A percentile compares a stretch with the other conserved stretches of the same genome.
phyloP scores from a whole-genome alignment of 2,888 invertebrate species.

The Euclidia mi region DNA sequence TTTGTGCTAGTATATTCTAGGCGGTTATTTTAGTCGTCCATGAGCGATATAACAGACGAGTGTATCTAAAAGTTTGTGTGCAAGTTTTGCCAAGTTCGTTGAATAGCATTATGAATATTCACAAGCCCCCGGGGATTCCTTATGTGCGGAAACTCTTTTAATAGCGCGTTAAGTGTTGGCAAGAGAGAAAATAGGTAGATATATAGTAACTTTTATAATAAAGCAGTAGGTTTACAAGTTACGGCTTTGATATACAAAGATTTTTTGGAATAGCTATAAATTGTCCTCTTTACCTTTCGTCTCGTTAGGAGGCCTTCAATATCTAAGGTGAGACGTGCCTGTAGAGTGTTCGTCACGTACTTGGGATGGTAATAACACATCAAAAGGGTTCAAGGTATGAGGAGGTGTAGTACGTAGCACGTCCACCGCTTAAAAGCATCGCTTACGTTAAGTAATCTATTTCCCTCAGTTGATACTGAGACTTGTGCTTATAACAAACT shows the following conservation, averaged over 20 bases:
- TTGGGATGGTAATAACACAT: slow-evolving; percentile 6
- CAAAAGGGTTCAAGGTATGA: slow-evolving; percentile 24
- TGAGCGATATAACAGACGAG: slow-evolving; percentile 63
- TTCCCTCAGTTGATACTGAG: slow-evolving; percentile 39
- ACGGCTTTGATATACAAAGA: background rate
- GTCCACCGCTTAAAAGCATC: slow-evolving; percentile 45
- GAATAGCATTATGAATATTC: slow-evolving; percentile 81
- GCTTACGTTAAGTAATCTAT: slow-evolving; percentile 52
- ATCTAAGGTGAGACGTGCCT: too few species aligned
- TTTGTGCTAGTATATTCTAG: slow-evolving; percentile 45
- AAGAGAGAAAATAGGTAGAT: slow-evolving; percentile 44
- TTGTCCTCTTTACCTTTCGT: too few species aligned
- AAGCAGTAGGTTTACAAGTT: slow-evolving; percentile 15
- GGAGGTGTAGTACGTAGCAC: slow-evolving; percentile 9
- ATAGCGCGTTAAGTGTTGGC: slow-evolving; percentile 69
- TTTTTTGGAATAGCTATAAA: background rate
- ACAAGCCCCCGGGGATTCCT: slow-evolving; percentile 73
- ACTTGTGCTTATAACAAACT: slow-evolving; percentile 37
- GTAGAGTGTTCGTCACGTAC: background rate
- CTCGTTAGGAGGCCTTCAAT: too few species aligned
- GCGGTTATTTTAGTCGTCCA: slow-evolving; percentile 57
- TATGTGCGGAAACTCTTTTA: slow-evolving; percentile 72
- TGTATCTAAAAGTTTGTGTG: slow-evolving; percentile 65
- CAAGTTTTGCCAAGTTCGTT: slow-evolving; percentile 69
- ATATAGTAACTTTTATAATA: slow-evolving; percentile 29